Evolutionary conservation across 2,888 invertebrate genomes (phyloP).

Genomic region (Coleophora flavipennella): DNA sequence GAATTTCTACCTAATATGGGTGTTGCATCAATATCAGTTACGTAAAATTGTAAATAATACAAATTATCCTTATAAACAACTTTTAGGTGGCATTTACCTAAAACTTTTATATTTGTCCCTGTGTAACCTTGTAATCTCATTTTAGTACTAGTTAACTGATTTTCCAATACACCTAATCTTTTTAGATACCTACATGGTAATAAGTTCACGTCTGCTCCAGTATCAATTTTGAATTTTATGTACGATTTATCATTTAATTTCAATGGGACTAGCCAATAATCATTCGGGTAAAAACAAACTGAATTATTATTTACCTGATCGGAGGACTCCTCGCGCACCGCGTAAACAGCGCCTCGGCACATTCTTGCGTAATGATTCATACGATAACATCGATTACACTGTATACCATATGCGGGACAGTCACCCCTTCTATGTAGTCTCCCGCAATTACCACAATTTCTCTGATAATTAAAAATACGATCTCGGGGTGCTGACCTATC

Average conservation of each 20-base stretch:
- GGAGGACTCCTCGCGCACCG: conserved; percentile 11
- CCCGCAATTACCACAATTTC: conserved; percentile 9
- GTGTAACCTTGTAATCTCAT: conserved; percentile 13
- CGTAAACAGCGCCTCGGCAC: conserved; percentile 9
- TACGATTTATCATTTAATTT: conserved; percentile 7
- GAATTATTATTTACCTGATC: conserved; percentile 14
- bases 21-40: conserved; percentile 10
- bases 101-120: conserved; percentile 9
- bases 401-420: conserved; percentile 15
- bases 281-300: not conserved
- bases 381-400: conserved; percentile 8
- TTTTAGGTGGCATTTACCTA: conserved; percentile 15
- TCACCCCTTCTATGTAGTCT: conserved; percentile 4
- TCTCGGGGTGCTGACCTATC: not conserved
- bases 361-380: conserved; percentile 15
- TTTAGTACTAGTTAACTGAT: conserved; percentile 7
- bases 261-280: conserved; percentile 12
- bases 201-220: conserved; percentile 18
- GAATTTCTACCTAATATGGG: conserved; percentile 13
- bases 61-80: conserved; percentile 7
- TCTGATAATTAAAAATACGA: not conserved
- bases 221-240: conserved; percentile 16
- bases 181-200: conserved; percentile 9
- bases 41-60: conserved; percentile 12
- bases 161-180: conserved; percentile 2